Evolutionary conservation across 1,140 invertebrate species (phyloP).

Genomic region (Microplitis demolitor): DNA sequence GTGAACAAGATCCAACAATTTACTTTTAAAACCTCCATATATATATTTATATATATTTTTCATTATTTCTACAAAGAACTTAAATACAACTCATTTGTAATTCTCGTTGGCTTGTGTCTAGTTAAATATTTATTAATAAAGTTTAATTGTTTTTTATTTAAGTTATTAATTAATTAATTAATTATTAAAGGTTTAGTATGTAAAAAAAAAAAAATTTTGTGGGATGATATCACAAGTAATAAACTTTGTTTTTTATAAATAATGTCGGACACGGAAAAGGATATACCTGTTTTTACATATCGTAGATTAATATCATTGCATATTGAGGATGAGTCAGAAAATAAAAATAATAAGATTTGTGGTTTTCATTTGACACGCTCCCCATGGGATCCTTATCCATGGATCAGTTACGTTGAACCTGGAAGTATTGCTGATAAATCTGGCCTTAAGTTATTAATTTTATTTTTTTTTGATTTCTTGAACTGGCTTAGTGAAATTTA

Average conservation of each 20-base stretch:
- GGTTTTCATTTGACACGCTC: slow-evolving; percentile 71
- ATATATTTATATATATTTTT: not conserved
- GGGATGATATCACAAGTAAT: no score
- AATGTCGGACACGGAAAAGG: not conserved
- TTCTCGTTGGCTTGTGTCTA: no score
- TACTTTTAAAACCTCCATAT: not conserved
- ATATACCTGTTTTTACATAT: not conserved
- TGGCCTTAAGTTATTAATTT: slow-evolving; percentile 45
- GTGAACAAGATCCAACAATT: slow-evolving; percentile 37
- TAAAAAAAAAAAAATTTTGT: slow-evolving; percentile 27
- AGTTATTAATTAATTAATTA: no score
- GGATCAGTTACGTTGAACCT: slow-evolving; percentile 61
- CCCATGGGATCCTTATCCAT: slow-evolving; percentile 76
- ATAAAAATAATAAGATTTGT: slow-evolving; percentile 48
- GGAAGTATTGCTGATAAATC: slow-evolving; percentile 48
- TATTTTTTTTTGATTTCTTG: not conserved
- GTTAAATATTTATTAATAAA: no score
- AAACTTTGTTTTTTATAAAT: no score
- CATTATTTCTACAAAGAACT: not conserved
- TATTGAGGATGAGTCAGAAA: not conserved
- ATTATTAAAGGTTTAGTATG: slow-evolving; percentile 15
- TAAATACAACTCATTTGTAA: not conserved
- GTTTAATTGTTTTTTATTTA: no score
- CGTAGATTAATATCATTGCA: slow-evolving; percentile 15
- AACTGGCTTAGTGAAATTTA: not conserved